Evolutionary conservation across 2,113 vertebrate species (phyloP).

Genomic region (Peromyscus maniculatus): DNA sequence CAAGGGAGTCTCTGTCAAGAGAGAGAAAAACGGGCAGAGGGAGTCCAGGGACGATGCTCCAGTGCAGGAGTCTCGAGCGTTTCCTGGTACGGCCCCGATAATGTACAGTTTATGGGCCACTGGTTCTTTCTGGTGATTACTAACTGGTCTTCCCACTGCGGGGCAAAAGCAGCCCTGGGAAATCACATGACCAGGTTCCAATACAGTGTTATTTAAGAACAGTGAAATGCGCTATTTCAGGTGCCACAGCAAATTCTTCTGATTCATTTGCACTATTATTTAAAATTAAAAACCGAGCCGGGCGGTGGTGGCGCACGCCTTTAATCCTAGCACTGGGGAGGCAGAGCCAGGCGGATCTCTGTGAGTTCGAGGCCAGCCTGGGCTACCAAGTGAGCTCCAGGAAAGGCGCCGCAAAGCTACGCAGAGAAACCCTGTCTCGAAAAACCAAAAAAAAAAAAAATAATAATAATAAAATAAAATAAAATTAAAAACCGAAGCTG

Average conservation of each 20-base stretch:
- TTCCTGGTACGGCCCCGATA: not conserved
- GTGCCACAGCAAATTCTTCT: not conserved
- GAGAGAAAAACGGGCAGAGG: not conserved
- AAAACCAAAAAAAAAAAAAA: no score
- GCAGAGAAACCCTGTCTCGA: no score
- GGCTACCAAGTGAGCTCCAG: no score
- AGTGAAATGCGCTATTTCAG: not conserved
- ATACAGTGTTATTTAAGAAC: not conserved
- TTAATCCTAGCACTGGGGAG: no score
- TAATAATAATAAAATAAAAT: no score
- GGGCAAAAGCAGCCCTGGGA: not conserved
- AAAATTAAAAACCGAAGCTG: not conserved
- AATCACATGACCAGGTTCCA: not conserved
- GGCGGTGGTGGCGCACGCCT: no score
- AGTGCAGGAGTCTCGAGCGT: not conserved
- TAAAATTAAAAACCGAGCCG: not conserved
- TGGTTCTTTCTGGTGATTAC: not conserved
- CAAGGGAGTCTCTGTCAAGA: not conserved
- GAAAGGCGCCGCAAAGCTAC: no score
- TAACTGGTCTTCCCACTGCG: not conserved
- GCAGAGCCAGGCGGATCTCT: no score
- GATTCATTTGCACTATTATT: constrained; percentile 12
- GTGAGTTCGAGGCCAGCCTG: no score
- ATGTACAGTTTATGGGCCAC: not conserved
- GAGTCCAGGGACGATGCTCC: not conserved